Evolutionary conservation across 2,797 vertebrate genomes (phyloP).

Genomic region (Carapus acus): DNA sequence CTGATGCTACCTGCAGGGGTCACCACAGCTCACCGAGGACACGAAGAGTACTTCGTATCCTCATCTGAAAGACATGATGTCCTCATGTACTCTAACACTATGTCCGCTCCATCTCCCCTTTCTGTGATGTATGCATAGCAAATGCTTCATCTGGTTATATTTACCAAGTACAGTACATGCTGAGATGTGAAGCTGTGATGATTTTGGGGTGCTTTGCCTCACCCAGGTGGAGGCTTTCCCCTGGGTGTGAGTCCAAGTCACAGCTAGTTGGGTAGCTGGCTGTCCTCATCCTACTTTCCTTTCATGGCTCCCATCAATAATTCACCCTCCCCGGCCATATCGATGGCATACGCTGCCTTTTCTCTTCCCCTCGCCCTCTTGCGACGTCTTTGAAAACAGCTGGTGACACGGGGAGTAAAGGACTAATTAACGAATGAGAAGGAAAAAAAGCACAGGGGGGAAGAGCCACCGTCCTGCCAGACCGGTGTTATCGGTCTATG

Average conservation of each 20-base stretch:
- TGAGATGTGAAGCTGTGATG: too few relatives aligned
- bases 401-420: constrained; percentile 44
- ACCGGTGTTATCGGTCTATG: constrained; percentile 17
- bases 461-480: constrained; percentile 18
- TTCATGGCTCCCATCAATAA: constrained; percentile 74
- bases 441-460: constrained; percentile 14
- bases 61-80: too few relatives aligned
- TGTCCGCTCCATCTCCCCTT: too few relatives aligned
- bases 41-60: too few relatives aligned
- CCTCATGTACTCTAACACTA: too few relatives aligned
- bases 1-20: too few relatives aligned
- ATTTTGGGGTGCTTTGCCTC: constrained; percentile 10
- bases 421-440: constrained; percentile 42
- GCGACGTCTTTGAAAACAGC: constrained; percentile 45
- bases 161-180: too few relatives aligned
- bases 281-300: constrained; percentile 59
- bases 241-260: constrained; percentile 43
- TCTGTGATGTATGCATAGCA: too few relatives aligned
- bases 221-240: constrained; percentile 2
- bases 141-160: too few relatives aligned
- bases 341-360: constrained; percentile 57
- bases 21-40: too few relatives aligned
- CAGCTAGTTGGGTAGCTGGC: constrained; percentile 34
- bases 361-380: constrained; percentile 34
- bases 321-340: constrained; percentile 60